Percentiles rank a stretch among this genome's conserved stretches.
These are phyloP conservation scores for Telmatherina bonti DNA, from an alignment of 2,797 vertebrate genomes.

Conservation along the genomic window DNA sequence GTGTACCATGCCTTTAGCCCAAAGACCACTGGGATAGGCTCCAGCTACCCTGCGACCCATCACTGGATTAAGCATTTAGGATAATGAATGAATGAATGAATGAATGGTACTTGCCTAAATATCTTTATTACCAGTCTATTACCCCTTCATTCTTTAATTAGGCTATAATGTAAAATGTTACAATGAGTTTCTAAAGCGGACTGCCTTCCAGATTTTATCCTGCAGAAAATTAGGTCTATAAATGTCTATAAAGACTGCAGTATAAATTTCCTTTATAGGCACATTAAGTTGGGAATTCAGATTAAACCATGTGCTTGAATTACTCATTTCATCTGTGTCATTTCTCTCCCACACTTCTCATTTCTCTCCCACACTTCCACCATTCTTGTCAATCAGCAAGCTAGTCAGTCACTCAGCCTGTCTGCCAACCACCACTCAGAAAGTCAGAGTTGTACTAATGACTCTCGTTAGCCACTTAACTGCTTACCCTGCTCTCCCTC, in stretches of 20 bases:
- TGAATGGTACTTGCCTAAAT: too few species aligned
- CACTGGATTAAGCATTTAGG: too few species aligned
- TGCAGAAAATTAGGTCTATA: background rate
- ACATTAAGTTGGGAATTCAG: background rate
- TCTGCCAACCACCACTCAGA: conserved; percentile 54
- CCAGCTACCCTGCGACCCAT: too few species aligned
- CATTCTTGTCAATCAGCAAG: conserved; percentile 59
- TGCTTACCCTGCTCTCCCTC: conserved; percentile 20
- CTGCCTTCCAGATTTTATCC: background rate
- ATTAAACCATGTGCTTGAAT: background rate
- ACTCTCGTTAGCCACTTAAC: conserved; percentile 71
- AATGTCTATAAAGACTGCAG: background rate
- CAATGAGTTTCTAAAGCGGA: background rate
- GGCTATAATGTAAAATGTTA: background rate
- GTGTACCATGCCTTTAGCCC: too few species aligned
- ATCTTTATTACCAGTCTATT: background rate
- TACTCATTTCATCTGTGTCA: background rate
- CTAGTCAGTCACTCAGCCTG: conserved; percentile 52
- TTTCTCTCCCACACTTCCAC: conserved; percentile 19
- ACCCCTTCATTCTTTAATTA: background rate
- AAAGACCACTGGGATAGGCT: too few species aligned
- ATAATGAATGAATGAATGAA: too few species aligned
- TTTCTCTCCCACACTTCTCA: background rate
- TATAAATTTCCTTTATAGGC: background rate
- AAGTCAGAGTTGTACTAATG: conserved; percentile 65